These are phyloP conservation scores for Neosalanx taihuensis DNA, from an alignment of 2,797 vertebrate genomes.

Conservation along the genomic window DNA sequence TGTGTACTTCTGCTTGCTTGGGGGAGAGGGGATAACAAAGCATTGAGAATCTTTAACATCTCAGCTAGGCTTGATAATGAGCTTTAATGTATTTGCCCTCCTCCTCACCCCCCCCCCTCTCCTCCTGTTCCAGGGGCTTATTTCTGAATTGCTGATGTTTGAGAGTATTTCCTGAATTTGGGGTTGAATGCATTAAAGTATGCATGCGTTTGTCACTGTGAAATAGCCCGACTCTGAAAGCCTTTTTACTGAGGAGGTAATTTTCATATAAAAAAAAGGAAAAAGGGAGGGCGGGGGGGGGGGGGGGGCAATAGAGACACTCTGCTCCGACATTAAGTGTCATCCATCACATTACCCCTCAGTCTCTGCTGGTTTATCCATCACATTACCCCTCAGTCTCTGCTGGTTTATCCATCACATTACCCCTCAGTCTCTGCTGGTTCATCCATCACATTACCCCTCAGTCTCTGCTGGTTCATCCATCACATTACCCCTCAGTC, in stretches of 20 bases:
- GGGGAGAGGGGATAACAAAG: background rate
- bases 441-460: no score
- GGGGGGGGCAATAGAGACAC: no score
- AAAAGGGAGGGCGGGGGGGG: no score
- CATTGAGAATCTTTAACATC: constrained; percentile 4
- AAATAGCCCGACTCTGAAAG: background rate
- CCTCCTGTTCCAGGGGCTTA: background rate
- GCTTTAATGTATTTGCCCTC: constrained; percentile 15
- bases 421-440: no score
- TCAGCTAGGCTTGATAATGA: constrained; percentile 9
- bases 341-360: background rate
- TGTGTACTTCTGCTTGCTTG: background rate
- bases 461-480: no score
- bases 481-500: no score
- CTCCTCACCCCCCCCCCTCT: background rate
- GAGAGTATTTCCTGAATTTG: background rate
- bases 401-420: no score
- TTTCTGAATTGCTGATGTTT: constrained; percentile 16
- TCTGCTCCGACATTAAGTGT: background rate
- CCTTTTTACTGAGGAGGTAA: constrained; percentile 1
- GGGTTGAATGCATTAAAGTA: constrained; percentile 6
- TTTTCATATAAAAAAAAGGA: constrained; percentile 2
- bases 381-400: no score
- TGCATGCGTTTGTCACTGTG: constrained; percentile 5
- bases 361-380: no score